Percentiles rank a stretch among this genome's conserved stretches.
Conservation (phyloP, 2,113 vertebrate genomes). For the Probosciger aterrimus region DNA sequence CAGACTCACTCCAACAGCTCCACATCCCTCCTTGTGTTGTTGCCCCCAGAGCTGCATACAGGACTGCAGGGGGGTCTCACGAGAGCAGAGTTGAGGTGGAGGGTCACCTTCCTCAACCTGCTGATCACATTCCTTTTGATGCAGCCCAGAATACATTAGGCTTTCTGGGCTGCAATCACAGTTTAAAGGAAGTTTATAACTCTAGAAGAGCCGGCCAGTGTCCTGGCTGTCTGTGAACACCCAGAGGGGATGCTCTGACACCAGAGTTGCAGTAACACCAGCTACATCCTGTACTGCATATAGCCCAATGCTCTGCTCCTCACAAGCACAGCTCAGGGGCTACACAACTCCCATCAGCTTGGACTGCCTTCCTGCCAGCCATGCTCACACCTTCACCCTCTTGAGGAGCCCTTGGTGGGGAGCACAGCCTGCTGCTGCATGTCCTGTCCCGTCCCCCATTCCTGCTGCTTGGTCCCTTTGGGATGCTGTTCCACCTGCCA, state of each 20-base stretch:
- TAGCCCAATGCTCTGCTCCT: background rate
- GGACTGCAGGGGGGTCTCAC: background rate
- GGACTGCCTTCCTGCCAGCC: background rate
- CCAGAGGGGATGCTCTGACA: background rate
- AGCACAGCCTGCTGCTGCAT: background rate
- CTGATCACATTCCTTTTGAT: background rate
- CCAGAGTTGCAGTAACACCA: background rate
- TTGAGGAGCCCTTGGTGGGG: rapidly evolving
- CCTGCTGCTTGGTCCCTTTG: rapidly evolving
- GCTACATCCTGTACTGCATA: rapidly evolving
- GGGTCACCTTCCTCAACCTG: background rate
- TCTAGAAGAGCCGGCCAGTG: background rate
- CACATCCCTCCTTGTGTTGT: too few relatives aligned
- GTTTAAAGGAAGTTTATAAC: background rate
- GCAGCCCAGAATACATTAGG: background rate
- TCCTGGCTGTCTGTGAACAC: background rate
- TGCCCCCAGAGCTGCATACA: background rate
- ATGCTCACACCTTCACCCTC: background rate
- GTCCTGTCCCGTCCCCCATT: background rate
- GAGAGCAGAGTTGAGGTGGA: background rate
- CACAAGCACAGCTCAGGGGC: rapidly evolving
- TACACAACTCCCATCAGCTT: background rate
- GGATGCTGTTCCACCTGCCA: background rate
- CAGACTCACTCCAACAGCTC: too few relatives aligned
- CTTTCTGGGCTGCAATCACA: background rate